A percentile compares a stretch with the other conserved stretches of the same genome.
Evolutionary conservation across 53 echinoderm and acorn worm genomes (phyloP).

Genomic region (Actinopyga echinites): DNA sequence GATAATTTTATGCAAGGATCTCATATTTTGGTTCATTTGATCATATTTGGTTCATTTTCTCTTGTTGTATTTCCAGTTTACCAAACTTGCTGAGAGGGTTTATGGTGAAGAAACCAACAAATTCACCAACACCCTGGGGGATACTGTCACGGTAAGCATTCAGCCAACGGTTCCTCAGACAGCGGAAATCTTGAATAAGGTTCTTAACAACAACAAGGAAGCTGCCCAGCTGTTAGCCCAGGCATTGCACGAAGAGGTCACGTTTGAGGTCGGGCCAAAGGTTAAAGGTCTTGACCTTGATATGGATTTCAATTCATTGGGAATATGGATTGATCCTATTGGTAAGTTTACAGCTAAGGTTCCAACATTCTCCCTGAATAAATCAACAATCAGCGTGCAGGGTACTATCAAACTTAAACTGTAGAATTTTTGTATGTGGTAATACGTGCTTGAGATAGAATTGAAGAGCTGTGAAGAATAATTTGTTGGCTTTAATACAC

Average conservation of each 20-base stretch:
- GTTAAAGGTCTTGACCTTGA: slow-evolving; percentile 3
- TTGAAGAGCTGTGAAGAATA: no score
- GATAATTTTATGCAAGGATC: no score
- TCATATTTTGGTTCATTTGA: no score
- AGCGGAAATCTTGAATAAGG: slow-evolving; percentile 70
- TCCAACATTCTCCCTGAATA: not conserved
- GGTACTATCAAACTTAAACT: not conserved
- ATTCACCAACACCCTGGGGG: slow-evolving; percentile 93
- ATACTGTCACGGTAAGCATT: slow-evolving; percentile 74
- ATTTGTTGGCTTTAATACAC: no score
- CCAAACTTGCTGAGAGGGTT: slow-evolving; percentile 59
- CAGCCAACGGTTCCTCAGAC: slow-evolving; percentile 66
- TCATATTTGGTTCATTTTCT: no score
- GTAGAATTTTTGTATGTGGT: not conserved
- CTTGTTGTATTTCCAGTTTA: slow-evolving; percentile 30
- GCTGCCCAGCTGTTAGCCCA: slow-evolving; percentile 81
- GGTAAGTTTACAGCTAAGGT: slow-evolving; percentile 43
- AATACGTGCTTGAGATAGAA: not conserved
- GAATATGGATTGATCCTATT: slow-evolving; percentile 99
- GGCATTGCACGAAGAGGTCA: slow-evolving; percentile 63
- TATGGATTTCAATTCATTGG: slow-evolving; percentile 66
- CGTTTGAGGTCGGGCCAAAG: slow-evolving; percentile 39
- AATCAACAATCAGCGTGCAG: not conserved
- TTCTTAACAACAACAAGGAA: slow-evolving; percentile 69
- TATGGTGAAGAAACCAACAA: slow-evolving; percentile 95